Conservation (phyloP, 2,888 invertebrate species). For the Trachelus troglodyta region DNA sequence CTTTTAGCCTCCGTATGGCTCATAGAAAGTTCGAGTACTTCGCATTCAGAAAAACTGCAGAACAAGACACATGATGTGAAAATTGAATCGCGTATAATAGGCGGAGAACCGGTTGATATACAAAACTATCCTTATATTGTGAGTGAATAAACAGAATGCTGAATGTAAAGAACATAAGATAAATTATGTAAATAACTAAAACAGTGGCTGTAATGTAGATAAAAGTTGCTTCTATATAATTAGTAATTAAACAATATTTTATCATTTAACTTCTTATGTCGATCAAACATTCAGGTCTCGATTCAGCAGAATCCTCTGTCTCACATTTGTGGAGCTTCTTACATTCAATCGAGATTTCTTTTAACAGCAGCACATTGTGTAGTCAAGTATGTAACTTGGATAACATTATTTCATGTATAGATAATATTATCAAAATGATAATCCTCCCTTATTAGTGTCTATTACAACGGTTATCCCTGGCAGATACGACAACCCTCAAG, state of each 20-base stretch:
- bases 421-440: neutral
- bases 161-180: conserved; percentile 8
- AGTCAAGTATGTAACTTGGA: conserved; percentile 41
- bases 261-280: conserved; percentile 9
- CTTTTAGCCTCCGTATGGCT: neutral
- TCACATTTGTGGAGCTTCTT: conserved; percentile 55
- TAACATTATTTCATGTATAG: neutral
- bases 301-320: conserved; percentile 42
- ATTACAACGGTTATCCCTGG: conserved; percentile 29
- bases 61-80: neutral
- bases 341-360: conserved; percentile 50
- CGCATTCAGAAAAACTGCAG: neutral
- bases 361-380: conserved; percentile 59
- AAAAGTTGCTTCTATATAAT: neutral
- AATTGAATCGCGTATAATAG: conserved; percentile 41
- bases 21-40: neutral
- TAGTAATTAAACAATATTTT: neutral
- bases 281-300: conserved; percentile 35
- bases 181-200: conserved; percentile 8
- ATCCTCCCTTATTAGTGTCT: neutral
- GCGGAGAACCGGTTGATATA: conserved; percentile 42
- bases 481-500: conserved; percentile 38
- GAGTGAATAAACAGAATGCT: conserved; percentile 24
- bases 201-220: neutral
- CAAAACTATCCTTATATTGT: conserved; percentile 48